A percentile compares a stretch with the other conserved stretches of the same genome.
phyloP scores from a whole-genome alignment of 1,140 invertebrate genomes.

The Papilio glaucus region DNA sequence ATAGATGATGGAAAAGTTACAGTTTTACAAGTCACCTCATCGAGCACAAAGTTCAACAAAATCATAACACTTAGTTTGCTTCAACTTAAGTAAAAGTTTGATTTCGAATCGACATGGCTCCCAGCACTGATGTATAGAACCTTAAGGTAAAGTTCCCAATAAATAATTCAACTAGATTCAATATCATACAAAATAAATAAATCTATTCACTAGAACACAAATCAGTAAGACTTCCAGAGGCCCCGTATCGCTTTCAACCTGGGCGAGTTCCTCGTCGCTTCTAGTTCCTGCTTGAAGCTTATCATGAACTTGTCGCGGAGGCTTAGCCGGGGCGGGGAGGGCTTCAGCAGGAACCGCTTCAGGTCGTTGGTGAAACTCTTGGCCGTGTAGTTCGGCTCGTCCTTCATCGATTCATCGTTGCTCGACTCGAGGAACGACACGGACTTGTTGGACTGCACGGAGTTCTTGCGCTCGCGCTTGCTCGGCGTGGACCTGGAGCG shows the following conservation, averaged over 20 bases:
- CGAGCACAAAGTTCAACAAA: too few relatives aligned
- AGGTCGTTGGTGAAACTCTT: constrained; percentile 82
- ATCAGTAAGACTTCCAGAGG: constrained; percentile 81
- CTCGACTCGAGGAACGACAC: constrained; percentile 79
- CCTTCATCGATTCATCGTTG: constrained; percentile 67
- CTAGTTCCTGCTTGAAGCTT: constrained; percentile 76
- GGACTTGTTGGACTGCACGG: constrained; percentile 78
- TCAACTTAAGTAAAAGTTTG: constrained; percentile 23
- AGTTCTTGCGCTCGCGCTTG: constrained; percentile 68
- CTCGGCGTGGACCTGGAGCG: constrained; percentile 56
- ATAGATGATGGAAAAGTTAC: too few relatives aligned
- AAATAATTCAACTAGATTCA: constrained; percentile 26
- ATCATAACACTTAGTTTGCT: background rate
- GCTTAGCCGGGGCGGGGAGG: constrained; percentile 73
- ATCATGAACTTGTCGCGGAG: constrained; percentile 80
- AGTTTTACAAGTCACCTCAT: too few relatives aligned
- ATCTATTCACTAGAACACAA: constrained; percentile 40
- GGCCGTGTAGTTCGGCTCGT: constrained; percentile 79
- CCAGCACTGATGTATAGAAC: constrained; percentile 11
- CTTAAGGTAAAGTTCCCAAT: constrained; percentile 19
- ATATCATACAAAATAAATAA: constrained; percentile 38
- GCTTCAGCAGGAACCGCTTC: constrained; percentile 79
- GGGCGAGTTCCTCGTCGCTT: constrained; percentile 74
- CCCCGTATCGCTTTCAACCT: constrained; percentile 81
- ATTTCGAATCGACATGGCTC: constrained; percentile 20